phyloP scores from a whole-genome alignment of 2,113 vertebrate genomes.

The Alouatta palliata region DNA sequence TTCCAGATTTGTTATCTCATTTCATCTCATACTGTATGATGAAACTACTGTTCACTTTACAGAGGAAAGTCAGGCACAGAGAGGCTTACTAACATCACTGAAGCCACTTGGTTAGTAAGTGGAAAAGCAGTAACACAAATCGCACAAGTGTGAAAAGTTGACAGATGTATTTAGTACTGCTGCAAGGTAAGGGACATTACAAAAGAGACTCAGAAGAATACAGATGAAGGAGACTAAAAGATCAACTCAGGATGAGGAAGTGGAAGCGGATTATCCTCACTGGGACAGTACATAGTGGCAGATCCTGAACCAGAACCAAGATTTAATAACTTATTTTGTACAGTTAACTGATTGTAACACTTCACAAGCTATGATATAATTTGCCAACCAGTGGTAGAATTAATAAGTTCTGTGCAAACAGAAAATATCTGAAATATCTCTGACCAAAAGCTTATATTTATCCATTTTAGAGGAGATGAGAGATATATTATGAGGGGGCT shows the following conservation, averaged over 20 bases:
- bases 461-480: neutral
- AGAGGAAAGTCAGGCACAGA: neutral
- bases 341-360: neutral
- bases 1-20: neutral
- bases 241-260: neutral
- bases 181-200: neutral
- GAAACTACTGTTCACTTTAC: neutral
- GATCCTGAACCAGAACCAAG: neutral
- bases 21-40: neutral
- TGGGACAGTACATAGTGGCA: neutral
- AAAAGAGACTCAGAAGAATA: neutral
- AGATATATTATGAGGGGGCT: neutral
- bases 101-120: neutral
- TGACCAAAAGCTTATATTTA: neutral
- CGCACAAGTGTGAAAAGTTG: neutral
- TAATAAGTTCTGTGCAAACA: neutral
- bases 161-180: neutral
- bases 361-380: neutral
- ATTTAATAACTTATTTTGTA: neutral
- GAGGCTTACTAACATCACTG: slow-evolving; percentile 28
- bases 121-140: neutral
- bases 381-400: neutral
- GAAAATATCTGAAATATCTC: neutral
- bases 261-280: neutral
- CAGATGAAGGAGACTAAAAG: neutral